These are phyloP conservation scores for Mechanitis mazaeus DNA, from an alignment of 2,888 invertebrate species.

Conservation along the genomic window DNA sequence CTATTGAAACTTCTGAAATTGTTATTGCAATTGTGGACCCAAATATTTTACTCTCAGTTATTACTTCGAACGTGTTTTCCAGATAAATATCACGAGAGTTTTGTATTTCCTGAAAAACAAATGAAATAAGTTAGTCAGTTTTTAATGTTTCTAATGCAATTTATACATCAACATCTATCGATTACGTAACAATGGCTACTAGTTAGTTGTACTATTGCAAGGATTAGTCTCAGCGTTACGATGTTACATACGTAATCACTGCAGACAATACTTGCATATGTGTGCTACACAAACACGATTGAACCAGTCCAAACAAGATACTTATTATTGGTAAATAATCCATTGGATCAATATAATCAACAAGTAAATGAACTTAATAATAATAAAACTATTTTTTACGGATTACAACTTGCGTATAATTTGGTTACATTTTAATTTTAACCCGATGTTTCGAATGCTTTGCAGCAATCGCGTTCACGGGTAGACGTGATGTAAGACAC, in stretches of 20 bases:
- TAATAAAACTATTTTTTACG: too few relatives aligned
- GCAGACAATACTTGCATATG: background rate
- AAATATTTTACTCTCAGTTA: constrained; percentile 47
- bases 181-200: background rate
- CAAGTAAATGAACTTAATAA: background rate
- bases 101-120: background rate
- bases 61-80: constrained; percentile 33
- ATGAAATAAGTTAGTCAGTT: background rate
- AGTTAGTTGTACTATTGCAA: background rate
- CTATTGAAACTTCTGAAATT: constrained; percentile 55
- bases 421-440: too few relatives aligned
- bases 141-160: background rate
- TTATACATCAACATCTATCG: background rate
- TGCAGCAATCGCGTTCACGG: too few relatives aligned
- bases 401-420: too few relatives aligned
- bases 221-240: background rate
- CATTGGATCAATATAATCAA: too few relatives aligned
- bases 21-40: constrained; percentile 56
- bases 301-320: too few relatives aligned
- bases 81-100: constrained; percentile 17
- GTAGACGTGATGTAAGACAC: too few relatives aligned
- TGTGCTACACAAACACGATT: background rate
- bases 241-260: background rate
- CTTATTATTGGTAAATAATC: too few relatives aligned
- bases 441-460: too few relatives aligned